Percentiles rank a stretch among this genome's conserved stretches.
phyloP scores from a whole-genome alignment of 2,888 invertebrate genomes.

The Maniola hyperantus region DNA sequence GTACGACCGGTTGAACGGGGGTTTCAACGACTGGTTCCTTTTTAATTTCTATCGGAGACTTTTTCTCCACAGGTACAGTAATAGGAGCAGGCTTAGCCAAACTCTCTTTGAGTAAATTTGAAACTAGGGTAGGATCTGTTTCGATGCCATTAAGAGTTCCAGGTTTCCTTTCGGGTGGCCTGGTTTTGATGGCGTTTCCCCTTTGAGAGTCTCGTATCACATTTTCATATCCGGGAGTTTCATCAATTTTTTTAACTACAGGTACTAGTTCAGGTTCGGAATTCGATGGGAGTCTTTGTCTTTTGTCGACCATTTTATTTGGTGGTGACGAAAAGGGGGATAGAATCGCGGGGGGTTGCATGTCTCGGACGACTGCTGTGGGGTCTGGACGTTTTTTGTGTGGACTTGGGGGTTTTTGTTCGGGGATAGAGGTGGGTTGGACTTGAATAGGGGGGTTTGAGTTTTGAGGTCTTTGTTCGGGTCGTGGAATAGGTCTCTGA shows the following conservation, averaged over 20 bases:
- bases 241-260: conserved; percentile 84
- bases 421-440: conserved; percentile 53
- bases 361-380: conserved; percentile 62
- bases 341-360: conserved; percentile 69
- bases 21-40: conserved; percentile 57
- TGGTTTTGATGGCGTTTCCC: conserved; percentile 58
- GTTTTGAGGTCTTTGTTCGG: conserved; percentile 22
- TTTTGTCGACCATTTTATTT: conserved; percentile 50
- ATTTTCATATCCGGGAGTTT: conserved; percentile 84
- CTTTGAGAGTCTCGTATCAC: conserved; percentile 81
- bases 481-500: conserved; percentile 45
- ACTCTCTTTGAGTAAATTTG: conserved; percentile 86
- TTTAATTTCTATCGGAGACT: conserved; percentile 61
- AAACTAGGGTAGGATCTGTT: conserved; percentile 87
- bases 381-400: conserved; percentile 65
- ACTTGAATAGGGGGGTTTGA: conserved; percentile 44
- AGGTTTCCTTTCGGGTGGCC: conserved; percentile 69
- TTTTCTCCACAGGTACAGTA: conserved; percentile 67
- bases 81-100: conserved; percentile 77
- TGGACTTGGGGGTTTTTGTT: conserved; percentile 59
- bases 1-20: conserved; percentile 33
- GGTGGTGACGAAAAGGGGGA: conserved; percentile 80
- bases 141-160: conserved; percentile 85
- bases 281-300: conserved; percentile 70
- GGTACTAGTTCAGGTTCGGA: conserved; percentile 84